Evolutionary conservation across 1,140 invertebrate species (phyloP).

Genomic region (Musca domestica): DNA sequence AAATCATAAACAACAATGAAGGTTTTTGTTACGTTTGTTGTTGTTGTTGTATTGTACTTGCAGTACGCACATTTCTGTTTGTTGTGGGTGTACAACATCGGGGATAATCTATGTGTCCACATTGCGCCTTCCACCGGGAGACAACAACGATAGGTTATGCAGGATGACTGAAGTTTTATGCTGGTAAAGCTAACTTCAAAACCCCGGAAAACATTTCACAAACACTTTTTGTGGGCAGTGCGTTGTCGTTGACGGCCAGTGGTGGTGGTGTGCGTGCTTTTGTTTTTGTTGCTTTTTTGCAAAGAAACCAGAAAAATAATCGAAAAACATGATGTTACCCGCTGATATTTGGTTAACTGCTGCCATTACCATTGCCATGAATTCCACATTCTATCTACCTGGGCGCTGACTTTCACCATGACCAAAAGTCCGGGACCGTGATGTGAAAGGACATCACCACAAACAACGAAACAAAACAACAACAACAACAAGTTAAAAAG

Average conservation of each 20-base stretch:
- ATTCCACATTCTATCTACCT: slow-evolving; percentile 30
- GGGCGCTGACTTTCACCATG: background rate
- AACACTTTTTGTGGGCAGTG: slow-evolving; percentile 23
- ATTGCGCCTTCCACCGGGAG: background rate
- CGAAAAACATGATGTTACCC: slow-evolving; percentile 23
- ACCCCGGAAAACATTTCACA: slow-evolving; percentile 26
- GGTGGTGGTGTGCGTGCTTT: background rate
- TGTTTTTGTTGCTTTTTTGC: background rate
- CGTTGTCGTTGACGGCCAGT: background rate
- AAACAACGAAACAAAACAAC: too few relatives aligned
- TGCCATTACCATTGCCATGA: slow-evolving; percentile 25
- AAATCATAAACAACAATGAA: slow-evolving; percentile 49
- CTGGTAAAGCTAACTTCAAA: slow-evolving; percentile 11
- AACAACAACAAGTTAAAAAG: too few relatives aligned
- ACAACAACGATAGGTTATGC: background rate
- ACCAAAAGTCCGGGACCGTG: too few relatives aligned
- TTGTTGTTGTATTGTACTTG: background rate
- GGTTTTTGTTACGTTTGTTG: slow-evolving; percentile 20
- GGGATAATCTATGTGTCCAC: too few relatives aligned
- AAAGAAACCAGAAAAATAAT: slow-evolving; percentile 5
- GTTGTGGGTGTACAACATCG: background rate
- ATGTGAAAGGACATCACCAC: too few relatives aligned
- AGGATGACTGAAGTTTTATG: background rate
- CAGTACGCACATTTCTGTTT: slow-evolving; percentile 16
- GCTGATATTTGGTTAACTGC: slow-evolving; percentile 23